Conservation (phyloP, 2,797 vertebrate species). For the Melanotaenia nigrans region DNA sequence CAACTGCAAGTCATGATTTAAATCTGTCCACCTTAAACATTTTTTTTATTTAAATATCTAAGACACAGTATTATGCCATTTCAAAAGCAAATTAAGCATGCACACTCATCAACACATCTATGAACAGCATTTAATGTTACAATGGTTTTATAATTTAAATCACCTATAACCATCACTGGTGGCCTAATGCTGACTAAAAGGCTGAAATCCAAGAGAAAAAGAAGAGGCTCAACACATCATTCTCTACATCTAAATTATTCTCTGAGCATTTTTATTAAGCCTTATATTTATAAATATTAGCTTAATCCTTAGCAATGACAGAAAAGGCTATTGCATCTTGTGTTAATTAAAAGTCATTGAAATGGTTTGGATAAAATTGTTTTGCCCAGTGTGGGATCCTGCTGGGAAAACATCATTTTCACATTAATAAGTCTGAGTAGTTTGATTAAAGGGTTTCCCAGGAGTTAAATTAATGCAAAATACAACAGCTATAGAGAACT, state of each 20-base stretch:
- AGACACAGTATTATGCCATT: conserved; percentile 11
- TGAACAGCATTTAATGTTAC: conserved; percentile 24
- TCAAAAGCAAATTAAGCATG: conserved; percentile 7
- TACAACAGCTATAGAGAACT: neutral
- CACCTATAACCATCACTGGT: conserved; percentile 27
- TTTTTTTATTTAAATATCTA: conserved; percentile 12
- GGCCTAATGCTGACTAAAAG: conserved; percentile 51
- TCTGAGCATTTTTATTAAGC: conserved; percentile 54
- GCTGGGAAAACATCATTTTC: conserved; percentile 48
- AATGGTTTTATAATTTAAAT: conserved; percentile 46
- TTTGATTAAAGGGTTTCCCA: conserved; percentile 54
- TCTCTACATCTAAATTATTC: conserved; percentile 45
- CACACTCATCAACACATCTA: conserved; percentile 1
- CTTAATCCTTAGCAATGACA: conserved; percentile 62
- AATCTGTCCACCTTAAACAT: conserved; percentile 18
- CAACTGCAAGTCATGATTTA: conserved; percentile 16
- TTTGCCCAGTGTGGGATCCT: conserved; percentile 31
- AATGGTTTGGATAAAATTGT: conserved; percentile 49
- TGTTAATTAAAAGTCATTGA: conserved; percentile 64
- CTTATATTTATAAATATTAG: conserved; percentile 44
- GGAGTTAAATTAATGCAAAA: conserved; percentile 42
- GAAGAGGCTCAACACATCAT: conserved; percentile 46
- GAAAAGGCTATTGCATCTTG: conserved; percentile 54
- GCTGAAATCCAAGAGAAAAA: conserved; percentile 33
- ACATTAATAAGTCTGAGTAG: conserved; percentile 53